These are phyloP conservation scores for Drosophila leonis DNA, from an alignment of 2,888 invertebrate genomes.

Conservation along the genomic window DNA sequence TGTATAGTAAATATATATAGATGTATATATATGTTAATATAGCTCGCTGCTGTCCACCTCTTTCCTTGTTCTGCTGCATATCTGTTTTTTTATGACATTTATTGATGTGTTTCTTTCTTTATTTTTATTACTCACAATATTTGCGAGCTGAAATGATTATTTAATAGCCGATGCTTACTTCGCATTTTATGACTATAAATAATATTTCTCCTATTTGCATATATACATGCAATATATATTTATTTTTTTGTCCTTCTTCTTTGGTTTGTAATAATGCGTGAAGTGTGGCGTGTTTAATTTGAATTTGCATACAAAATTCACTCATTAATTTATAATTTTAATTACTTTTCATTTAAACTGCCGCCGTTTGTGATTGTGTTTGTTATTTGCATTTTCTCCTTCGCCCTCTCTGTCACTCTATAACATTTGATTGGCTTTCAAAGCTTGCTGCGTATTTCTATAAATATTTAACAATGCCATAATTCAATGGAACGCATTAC, in stretches of 20 bases:
- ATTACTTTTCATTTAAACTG: slow-evolving; percentile 37
- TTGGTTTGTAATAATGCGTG: slow-evolving; percentile 43
- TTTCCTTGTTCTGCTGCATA: background rate
- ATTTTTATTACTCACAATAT: slow-evolving; percentile 61
- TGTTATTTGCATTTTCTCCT: slow-evolving; percentile 13
- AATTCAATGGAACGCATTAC: slow-evolving; percentile 53
- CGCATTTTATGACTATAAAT: slow-evolving; percentile 57
- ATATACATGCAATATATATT: slow-evolving; percentile 14
- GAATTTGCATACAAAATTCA: slow-evolving; percentile 68
- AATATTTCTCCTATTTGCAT: slow-evolving; percentile 17
- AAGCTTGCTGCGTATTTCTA: slow-evolving; percentile 23
- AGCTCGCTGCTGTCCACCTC: background rate
- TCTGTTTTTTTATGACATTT: slow-evolving; percentile 36
- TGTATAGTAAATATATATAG: background rate
- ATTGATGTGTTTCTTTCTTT: slow-evolving; percentile 29
- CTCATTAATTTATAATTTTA: slow-evolving; percentile 60
- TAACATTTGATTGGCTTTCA: slow-evolving; percentile 28
- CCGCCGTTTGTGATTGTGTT: slow-evolving; percentile 9
- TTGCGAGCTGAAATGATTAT: slow-evolving; percentile 65
- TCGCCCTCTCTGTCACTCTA: background rate
- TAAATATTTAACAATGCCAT: slow-evolving; percentile 63
- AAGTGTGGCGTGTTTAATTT: slow-evolving; percentile 55
- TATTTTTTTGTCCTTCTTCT: slow-evolving; percentile 21
- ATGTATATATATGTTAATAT: background rate
- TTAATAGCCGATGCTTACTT: slow-evolving; percentile 61